Percentiles rank a stretch among this genome's conserved stretches.
phyloP scores from a whole-genome alignment of 2,888 invertebrate species.

The Dolichopus griseipennis region DNA sequence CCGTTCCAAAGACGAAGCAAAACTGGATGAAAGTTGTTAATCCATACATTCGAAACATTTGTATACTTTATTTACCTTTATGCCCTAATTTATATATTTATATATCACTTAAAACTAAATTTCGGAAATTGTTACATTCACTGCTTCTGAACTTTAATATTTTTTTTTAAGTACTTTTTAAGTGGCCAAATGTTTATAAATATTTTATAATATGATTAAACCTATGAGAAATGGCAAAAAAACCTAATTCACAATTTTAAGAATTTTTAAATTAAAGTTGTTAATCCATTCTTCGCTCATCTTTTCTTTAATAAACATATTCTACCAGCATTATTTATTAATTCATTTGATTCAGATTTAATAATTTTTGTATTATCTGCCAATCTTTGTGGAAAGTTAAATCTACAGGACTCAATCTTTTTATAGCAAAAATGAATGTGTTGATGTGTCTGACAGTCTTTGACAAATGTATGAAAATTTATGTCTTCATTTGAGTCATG shows the following conservation, averaged over 20 bases:
- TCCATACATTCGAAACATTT: no score
- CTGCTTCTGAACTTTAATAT: no score
- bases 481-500: constrained; percentile 15
- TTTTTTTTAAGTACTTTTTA: no score
- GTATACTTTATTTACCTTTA: no score
- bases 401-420: constrained; percentile 16
- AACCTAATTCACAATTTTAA: no score
- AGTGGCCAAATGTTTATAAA: no score
- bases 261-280: constrained; percentile 24
- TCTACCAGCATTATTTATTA: constrained; percentile 3
- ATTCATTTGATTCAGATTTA: constrained; percentile 16
- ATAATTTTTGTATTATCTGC: constrained; percentile 16
- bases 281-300: constrained; percentile 18
- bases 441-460: constrained; percentile 19
- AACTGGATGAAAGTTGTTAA: constrained; percentile 22
- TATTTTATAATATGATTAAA: no score
- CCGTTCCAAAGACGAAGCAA: constrained; percentile 22
- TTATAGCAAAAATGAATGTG: constrained; percentile 21
- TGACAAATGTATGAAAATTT: constrained; percentile 17
- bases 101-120: no score
- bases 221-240: no score
- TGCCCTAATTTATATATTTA: no score
- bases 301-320: no score
- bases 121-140: no score
- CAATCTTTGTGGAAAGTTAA: constrained; percentile 19